phyloP scores from a whole-genome alignment of 2,113 vertebrate species.

The Peromyscus polionotus region DNA sequence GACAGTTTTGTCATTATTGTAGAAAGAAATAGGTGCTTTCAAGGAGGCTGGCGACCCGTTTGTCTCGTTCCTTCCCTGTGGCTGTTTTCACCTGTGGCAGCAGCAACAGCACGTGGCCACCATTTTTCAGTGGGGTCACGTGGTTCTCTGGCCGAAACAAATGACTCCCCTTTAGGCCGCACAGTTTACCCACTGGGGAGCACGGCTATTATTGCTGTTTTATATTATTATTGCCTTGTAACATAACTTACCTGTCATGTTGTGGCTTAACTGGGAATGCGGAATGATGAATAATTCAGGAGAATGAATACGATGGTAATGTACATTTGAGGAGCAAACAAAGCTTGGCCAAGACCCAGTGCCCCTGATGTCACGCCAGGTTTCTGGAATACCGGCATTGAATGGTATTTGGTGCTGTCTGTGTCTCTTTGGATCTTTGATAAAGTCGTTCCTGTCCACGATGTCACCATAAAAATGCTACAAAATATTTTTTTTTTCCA shows the following conservation, averaged over 20 bases:
- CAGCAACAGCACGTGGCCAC: slow-evolving; percentile 75
- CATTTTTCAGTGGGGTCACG: slow-evolving; percentile 75
- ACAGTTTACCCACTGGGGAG: slow-evolving; percentile 68
- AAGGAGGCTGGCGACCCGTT: slow-evolving; percentile 80
- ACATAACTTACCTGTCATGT: slow-evolving; percentile 66
- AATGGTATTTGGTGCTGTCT: not conserved
- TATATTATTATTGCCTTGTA: slow-evolving; percentile 71
- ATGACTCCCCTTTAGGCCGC: slow-evolving; percentile 77
- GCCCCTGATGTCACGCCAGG: not conserved
- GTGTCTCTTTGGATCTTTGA: not conserved
- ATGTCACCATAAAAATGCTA: not conserved
- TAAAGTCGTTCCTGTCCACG: not conserved
- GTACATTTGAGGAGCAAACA: not conserved
- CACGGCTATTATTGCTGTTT: slow-evolving; percentile 57
- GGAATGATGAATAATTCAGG: slow-evolving; percentile 78
- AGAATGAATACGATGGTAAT: not conserved
- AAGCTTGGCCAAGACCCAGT: not conserved
- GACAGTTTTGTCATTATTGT: slow-evolving; percentile 87
- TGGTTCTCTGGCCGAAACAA: slow-evolving; percentile 66
- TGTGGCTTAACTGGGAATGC: slow-evolving; percentile 77
- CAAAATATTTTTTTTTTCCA: not conserved
- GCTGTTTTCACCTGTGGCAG: slow-evolving; percentile 77
- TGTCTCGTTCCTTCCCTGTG: slow-evolving; percentile 72
- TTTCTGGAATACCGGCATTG: not conserved
- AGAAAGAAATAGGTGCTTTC: slow-evolving; percentile 87